These are phyloP conservation scores for Urocitellus parryii DNA, from an alignment of 2,113 vertebrate genomes.

Conservation along the genomic window DNA sequence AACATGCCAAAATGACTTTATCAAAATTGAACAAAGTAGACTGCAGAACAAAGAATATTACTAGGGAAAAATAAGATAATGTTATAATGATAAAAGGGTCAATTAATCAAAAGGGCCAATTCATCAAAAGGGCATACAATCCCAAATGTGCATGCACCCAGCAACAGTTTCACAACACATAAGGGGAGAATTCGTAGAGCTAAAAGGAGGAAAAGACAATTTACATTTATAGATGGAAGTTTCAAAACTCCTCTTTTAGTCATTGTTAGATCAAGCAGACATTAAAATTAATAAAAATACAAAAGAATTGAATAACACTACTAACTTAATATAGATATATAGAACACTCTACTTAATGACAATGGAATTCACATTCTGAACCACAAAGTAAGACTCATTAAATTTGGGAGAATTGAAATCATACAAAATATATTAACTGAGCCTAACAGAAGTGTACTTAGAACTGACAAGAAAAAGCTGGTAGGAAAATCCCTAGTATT, in stretches of 20 bases:
- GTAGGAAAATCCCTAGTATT: background rate
- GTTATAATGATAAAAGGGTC: background rate
- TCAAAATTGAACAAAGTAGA: background rate
- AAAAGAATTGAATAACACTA: background rate
- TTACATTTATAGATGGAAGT: too few relatives aligned
- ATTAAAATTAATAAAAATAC: slow-evolving; percentile 1
- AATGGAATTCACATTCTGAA: background rate
- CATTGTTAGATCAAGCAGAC: background rate
- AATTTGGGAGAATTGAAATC: background rate
- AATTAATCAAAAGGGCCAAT: background rate
- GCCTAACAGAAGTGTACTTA: background rate
- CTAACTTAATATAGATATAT: background rate
- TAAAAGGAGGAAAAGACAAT: too few relatives aligned
- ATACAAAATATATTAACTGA: background rate
- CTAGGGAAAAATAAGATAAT: background rate
- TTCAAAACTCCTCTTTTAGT: background rate
- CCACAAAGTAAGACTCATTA: slow-evolving; percentile 31
- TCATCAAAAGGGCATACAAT: background rate
- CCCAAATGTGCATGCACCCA: background rate
- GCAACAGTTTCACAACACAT: background rate
- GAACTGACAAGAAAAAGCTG: slow-evolving; percentile 2
- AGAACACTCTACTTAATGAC: background rate
- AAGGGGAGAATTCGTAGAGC: background rate
- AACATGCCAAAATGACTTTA: background rate
- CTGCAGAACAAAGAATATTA: background rate